phyloP scores from a whole-genome alignment of 2,113 vertebrate genomes.

The Silurus meridionalis region DNA sequence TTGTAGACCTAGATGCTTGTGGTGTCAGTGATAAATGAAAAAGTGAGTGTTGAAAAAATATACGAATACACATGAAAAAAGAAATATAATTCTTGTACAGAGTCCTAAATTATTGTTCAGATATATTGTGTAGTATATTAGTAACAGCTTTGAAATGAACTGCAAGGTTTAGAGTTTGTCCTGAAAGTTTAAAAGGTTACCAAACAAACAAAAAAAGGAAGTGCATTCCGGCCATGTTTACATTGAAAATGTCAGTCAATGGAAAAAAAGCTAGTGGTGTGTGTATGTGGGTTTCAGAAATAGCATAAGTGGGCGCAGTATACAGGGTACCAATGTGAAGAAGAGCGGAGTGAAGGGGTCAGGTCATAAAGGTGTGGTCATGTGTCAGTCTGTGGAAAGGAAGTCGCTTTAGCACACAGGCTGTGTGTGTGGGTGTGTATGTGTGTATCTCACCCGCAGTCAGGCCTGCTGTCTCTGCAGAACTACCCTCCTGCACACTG shows the following conservation, averaged over 20 bases:
- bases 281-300: neutral
- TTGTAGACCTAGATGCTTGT: no score
- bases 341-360: constrained; percentile 8
- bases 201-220: no score
- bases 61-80: neutral
- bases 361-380: constrained; percentile 21
- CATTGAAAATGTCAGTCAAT: constrained; percentile 13
- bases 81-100: neutral
- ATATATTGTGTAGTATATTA: neutral
- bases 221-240: constrained; percentile 13
- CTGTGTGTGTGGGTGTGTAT: neutral
- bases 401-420: constrained; percentile 9
- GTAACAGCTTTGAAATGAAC: no score
- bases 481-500: constrained; percentile 82
- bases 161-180: no score
- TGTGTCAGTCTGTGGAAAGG: constrained; percentile 21
- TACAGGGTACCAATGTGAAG: neutral
- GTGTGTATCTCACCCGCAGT: constrained; percentile 75
- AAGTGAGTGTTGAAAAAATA: neutral
- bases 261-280: neutral
- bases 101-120: neutral
- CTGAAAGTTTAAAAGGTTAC: neutral
- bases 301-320: neutral
- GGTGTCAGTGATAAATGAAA: neutral
- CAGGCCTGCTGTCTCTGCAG: constrained; percentile 84